A percentile compares a stretch with the other conserved stretches of the same genome.
These are phyloP conservation scores for Crossaster papposus DNA, from an alignment of 53 echinoderm and acorn worm genomes.

Conservation along the genomic window DNA sequence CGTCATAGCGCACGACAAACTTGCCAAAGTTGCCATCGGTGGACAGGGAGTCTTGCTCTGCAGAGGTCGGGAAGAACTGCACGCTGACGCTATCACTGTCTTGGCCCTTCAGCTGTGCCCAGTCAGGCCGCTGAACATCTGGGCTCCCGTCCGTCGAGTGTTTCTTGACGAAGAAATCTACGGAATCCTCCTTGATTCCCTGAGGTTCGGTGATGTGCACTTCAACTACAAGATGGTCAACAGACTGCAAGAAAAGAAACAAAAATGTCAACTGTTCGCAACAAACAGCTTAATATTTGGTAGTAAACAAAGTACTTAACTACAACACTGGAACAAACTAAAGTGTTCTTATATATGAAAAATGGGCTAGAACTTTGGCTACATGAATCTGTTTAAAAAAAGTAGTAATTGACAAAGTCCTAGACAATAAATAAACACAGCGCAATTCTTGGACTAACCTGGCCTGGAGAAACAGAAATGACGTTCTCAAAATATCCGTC, in stretches of 20 bases:
- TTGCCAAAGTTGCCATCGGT: slow-evolving; percentile 64
- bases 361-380: too few relatives aligned
- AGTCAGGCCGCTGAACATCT: neutral
- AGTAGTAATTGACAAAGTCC: neutral
- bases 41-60: slow-evolving; percentile 38
- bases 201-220: slow-evolving; percentile 67
- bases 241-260: slow-evolving; percentile 28
- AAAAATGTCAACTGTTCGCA: neutral
- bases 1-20: slow-evolving; percentile 69
- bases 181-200: slow-evolving; percentile 38
- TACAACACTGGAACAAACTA: too few relatives aligned
- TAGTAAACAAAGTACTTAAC: too few relatives aligned
- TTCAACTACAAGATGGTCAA: slow-evolving; percentile 53
- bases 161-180: slow-evolving; percentile 33
- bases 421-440: neutral
- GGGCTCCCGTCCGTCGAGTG: neutral
- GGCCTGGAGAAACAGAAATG: slow-evolving; percentile 65
- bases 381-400: too few relatives aligned
- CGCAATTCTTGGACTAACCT: slow-evolving; percentile 46
- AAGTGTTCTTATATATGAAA: too few relatives aligned
- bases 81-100: slow-evolving; percentile 18
- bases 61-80: slow-evolving; percentile 37
- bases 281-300: too few relatives aligned
- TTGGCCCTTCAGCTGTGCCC: slow-evolving; percentile 12
- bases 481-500: slow-evolving; percentile 53